phyloP scores from a whole-genome alignment of 2,113 vertebrate genomes.

The Megaceryle torquata region DNA sequence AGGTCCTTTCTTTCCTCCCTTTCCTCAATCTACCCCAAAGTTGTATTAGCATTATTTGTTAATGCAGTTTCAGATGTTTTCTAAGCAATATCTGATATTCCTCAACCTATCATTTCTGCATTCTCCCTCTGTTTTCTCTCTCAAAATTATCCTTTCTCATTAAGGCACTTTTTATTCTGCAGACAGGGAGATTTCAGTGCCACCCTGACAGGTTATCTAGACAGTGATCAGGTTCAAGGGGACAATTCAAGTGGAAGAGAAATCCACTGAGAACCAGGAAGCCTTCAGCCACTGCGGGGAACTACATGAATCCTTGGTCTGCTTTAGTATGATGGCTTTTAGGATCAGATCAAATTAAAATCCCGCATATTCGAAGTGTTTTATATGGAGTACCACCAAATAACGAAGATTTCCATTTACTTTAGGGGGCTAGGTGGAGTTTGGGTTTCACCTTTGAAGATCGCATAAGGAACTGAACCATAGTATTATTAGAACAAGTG shows the following conservation, averaged over 20 bases:
- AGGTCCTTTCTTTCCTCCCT: not conserved
- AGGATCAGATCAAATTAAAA: constrained; percentile 14
- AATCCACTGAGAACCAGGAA: not conserved
- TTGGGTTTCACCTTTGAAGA: constrained; percentile 29
- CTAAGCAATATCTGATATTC: not conserved
- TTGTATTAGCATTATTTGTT: not conserved
- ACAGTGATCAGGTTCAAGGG: not conserved
- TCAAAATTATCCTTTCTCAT: not conserved
- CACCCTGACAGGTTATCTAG: not conserved
- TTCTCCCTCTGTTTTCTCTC: not conserved
- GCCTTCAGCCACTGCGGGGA: accelerated
- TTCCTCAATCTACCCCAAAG: not conserved
- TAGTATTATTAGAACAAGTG: not conserved
- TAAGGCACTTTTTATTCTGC: not conserved
- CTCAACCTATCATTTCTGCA: accelerated
- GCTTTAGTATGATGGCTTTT: not conserved
- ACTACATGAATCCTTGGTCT: not conserved
- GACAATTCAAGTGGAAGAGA: not conserved
- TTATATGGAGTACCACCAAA: constrained; percentile 17
- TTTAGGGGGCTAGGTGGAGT: not conserved
- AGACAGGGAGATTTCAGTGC: not conserved
- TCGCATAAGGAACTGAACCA: not conserved
- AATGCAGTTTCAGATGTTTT: not conserved
- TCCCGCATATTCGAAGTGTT: not conserved
- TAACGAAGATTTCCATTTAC: not conserved